Evolutionary conservation across 2,888 invertebrate species (phyloP), one percentile per base, ranked within the genome.

Genomic region (Nemoura dubitans): DNA sequence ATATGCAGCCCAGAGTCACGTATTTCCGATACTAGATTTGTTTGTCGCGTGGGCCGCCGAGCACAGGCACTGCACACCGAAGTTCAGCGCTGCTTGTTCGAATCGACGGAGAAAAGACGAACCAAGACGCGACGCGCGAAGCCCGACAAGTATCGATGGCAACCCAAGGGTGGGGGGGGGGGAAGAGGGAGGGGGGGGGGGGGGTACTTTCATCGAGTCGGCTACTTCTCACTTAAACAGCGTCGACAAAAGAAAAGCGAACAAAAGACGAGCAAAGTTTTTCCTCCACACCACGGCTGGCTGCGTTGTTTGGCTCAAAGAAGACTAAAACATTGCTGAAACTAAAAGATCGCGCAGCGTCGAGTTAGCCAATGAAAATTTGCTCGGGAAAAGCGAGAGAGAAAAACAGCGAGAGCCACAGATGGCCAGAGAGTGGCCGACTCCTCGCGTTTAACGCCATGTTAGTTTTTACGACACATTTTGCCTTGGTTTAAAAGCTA

Each of bases 141-240:
- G 59, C 59, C 59, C 59, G 2, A 3, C 59, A 59, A 59, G 59
- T 59, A 59, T 59, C 59, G 59, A 59, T 59, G 59, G 16, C 10
- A 36, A 36, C 59, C 21, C 10, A 1, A 21, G 59, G 21, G 59
- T 3, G 21, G 16, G 59, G 59, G 6, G 21, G 59, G 59, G 59
- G 21, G 59, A n/a, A n/a, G n/a, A n/a, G 16, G 59, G 59, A 1
- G 59, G 59, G 59, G 59, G 59, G 59, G 59, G 16, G 59, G 59
- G 59, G 59, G 59, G 21, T 59, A 36, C 36, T 36, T 36, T 59
- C 59, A 59, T 59, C 59, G 59, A 59, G 59, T 59, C 59, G 59
- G 59, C 59, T 59, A 59, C 59, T 59, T 59, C 59, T 59, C 59
- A 59, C 59, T 59, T 59, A 59, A 59, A 59, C 59, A 59, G 16